Evolutionary conservation across 2,113 vertebrate genomes (phyloP).

Genomic region (Neodon shergylaensis): DNA sequence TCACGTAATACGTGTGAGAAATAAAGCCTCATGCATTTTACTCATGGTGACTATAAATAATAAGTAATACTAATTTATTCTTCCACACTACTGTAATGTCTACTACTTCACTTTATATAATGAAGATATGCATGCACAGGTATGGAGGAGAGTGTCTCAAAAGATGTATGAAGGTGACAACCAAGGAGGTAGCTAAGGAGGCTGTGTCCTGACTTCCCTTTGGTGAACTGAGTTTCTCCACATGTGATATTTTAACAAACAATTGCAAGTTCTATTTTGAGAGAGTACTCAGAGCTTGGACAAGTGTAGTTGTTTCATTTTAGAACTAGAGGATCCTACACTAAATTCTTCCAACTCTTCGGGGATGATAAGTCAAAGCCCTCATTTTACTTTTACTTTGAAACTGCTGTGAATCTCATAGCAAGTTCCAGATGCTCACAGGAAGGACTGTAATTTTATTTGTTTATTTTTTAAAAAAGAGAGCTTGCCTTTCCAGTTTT

Average conservation of each 20-base stretch:
- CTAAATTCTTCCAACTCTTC: not conserved
- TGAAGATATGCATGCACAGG: not conserved
- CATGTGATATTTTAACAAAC: not conserved
- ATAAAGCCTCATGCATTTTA: not conserved
- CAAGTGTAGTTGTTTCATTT: not conserved
- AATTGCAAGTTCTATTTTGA: not conserved
- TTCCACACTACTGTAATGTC: not conserved
- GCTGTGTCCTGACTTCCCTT: not conserved
- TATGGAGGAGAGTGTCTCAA: not conserved
- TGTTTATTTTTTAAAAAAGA: too few species aligned
- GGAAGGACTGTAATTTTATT: not conserved
- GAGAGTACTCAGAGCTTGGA: not conserved
- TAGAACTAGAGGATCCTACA: not conserved
- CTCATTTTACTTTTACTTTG: slow-evolving; percentile 6
- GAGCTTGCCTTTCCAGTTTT: not conserved
- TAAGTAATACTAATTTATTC: not conserved
- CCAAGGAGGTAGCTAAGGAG: not conserved
- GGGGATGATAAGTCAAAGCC: not conserved
- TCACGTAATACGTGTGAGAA: not conserved
- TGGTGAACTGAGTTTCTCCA: not conserved
- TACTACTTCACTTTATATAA: slow-evolving; percentile 23
- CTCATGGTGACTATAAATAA: not conserved
- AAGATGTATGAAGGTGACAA: not conserved
- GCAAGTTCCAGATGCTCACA: not conserved
- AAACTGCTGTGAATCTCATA: slow-evolving; percentile 11